These are phyloP conservation scores for Cololabis saira DNA, from an alignment of 2,113 vertebrate species.

Conservation along the genomic window DNA sequence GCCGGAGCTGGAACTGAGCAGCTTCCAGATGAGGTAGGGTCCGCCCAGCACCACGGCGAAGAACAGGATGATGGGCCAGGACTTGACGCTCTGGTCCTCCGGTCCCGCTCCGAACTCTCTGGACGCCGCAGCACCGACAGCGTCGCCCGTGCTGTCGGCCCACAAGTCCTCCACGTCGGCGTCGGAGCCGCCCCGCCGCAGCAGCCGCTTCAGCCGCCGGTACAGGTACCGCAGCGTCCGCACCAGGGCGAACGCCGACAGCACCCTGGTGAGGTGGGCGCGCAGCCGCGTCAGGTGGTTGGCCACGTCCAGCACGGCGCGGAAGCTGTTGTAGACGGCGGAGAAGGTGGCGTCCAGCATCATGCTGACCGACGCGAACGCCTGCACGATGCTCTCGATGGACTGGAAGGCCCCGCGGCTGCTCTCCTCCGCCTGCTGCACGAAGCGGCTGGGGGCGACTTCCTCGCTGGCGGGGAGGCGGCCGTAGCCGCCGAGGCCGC, in stretches of 20 bases:
- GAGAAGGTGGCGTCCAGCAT: conserved; percentile 99
- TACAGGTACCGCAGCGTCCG: conserved; percentile 93
- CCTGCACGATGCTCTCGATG: conserved; percentile 97
- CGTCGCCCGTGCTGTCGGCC: conserved; percentile 88
- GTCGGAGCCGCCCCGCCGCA: conserved; percentile 85
- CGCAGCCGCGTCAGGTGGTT: conserved; percentile 96
- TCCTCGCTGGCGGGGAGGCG: conserved; percentile 86
- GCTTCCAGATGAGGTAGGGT: conserved; percentile 97
- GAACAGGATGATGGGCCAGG: conserved; percentile 97
- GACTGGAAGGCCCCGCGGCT: conserved; percentile 97
- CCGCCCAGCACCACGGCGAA: conserved; percentile 96
- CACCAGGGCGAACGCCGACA: conserved; percentile 95
- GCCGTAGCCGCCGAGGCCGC: conserved; percentile 84
- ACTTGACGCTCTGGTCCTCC: conserved; percentile 88
- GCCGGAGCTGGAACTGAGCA: conserved; percentile 85
- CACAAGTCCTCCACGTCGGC: conserved; percentile 92
- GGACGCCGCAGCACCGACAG: conserved; percentile 53
- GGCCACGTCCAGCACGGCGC: conserved; percentile 95
- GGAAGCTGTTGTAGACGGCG: conserved; percentile 97
- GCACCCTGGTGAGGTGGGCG: conserved; percentile 92
- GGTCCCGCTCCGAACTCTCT: conserved; percentile 56
- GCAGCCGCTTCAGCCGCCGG: conserved; percentile 85
- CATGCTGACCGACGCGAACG: conserved; percentile 96
- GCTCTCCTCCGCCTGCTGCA: conserved; percentile 97
- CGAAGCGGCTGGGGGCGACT: conserved; percentile 91